A percentile compares a stretch with the other conserved stretches of the same genome.
Conservation (phyloP, 2,888 invertebrate species). For the Coenonympha glycerion region DNA sequence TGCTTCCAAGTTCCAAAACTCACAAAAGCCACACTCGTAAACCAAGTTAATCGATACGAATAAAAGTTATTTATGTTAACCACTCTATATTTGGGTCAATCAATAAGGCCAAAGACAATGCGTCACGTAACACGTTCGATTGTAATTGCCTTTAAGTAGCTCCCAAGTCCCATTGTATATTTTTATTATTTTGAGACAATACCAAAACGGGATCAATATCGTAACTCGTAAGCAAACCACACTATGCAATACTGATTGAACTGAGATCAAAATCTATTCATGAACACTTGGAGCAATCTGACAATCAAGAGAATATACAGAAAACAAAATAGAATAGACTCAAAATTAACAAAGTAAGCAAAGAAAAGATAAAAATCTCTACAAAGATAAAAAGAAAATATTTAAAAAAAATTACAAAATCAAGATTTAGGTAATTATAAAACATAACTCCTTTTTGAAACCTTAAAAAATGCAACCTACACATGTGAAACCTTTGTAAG, state of each 20-base stretch:
- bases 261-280: too few species aligned
- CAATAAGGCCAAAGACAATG: conserved; percentile 48
- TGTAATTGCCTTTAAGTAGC: conserved; percentile 12
- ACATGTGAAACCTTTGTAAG: too few species aligned
- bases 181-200: not conserved
- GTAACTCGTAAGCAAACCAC: not conserved
- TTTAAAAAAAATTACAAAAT: too few species aligned
- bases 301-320: not conserved
- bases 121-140: conserved; percentile 34
- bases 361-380: too few species aligned
- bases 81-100: conserved; percentile 58
- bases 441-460: too few species aligned
- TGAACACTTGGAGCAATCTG: not conserved
- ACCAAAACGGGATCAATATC: not conserved
- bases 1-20: too few species aligned
- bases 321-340: not conserved
- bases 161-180: not conserved
- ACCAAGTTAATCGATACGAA: conserved; percentile 11
- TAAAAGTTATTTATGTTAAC: conserved; percentile 7
- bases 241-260: too few species aligned
- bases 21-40: not conserved
- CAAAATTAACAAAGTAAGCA: too few species aligned
- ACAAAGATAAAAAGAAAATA: too few species aligned
- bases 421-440: too few species aligned
- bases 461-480: too few species aligned